Conservation (phyloP, 2,888 invertebrate genomes). For the Drosophila siamana region DNA sequence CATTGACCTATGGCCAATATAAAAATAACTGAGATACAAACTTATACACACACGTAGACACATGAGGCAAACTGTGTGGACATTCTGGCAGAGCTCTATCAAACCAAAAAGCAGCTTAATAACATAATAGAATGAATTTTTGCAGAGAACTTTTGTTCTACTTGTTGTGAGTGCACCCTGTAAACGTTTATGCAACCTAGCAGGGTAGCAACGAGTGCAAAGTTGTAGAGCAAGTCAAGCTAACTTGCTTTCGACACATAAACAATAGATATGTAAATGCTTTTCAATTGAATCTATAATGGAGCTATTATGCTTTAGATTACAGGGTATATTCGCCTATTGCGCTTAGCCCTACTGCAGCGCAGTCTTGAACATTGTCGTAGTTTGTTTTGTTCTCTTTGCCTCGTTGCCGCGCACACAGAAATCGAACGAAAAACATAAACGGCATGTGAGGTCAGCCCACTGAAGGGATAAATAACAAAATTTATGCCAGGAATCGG, state of each 20-base stretch:
- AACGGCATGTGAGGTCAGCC: conserved; percentile 32
- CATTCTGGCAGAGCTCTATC: conserved; percentile 25
- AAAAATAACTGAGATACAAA: conserved; percentile 20
- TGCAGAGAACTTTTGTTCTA: conserved; percentile 26
- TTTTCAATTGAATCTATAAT: too few relatives aligned
- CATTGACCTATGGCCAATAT: conserved; percentile 28
- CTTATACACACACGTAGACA: conserved; percentile 7
- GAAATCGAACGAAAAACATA: conserved; percentile 32
- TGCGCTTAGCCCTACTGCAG: background rate
- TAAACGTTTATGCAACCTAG: background rate
- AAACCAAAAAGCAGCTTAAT: conserved; percentile 49
- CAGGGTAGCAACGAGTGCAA: background rate
- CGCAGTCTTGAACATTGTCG: conserved; percentile 11
- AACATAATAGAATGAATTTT: conserved; percentile 53
- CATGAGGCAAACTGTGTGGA: conserved; percentile 20
- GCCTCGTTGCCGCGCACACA: conserved; percentile 13
- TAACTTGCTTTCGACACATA: too few relatives aligned
- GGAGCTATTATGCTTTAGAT: too few relatives aligned
- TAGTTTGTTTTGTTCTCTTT: conserved; percentile 36
- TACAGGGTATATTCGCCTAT: background rate
- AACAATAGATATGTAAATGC: too few relatives aligned
- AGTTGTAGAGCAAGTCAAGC: background rate
- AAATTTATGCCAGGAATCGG: conserved; percentile 39
- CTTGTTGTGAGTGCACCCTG: conserved; percentile 18
- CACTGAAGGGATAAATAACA: conserved; percentile 41